phyloP scores from a whole-genome alignment of 2,797 vertebrate species.

The Natrix natrix region DNA sequence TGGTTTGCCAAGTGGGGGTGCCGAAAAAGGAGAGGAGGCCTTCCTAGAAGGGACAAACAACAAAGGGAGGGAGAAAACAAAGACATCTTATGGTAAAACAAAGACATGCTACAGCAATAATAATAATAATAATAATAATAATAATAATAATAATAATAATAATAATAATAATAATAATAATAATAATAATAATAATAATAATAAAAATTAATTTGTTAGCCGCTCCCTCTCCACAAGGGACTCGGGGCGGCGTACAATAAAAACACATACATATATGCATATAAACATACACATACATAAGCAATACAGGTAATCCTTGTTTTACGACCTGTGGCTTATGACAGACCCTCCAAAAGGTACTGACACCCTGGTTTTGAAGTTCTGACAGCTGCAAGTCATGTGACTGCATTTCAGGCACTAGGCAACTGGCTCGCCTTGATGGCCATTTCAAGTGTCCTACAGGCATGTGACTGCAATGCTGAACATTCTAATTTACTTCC shows the following conservation, averaged over 20 bases:
- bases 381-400: neutral
- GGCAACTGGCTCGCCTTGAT: neutral
- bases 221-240: no score
- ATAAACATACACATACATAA: no score
- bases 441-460: neutral
- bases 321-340: neutral
- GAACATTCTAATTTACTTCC: neutral
- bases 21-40: conserved; percentile 86
- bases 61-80: neutral
- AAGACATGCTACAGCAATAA: neutral
- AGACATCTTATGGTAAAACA: neutral
- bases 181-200: no score
- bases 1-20: conserved; percentile 89
- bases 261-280: no score
- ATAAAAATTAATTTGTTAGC: no score
- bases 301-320: neutral
- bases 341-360: neutral
- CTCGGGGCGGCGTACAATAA: no score
- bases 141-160: no score
- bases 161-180: no score
- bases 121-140: no score
- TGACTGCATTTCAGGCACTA: neutral
- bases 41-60: conserved; percentile 72
- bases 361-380: neutral
- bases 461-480: neutral